Conservation (phyloP, 2,113 vertebrate species). For the Centropus bengalensis region DNA sequence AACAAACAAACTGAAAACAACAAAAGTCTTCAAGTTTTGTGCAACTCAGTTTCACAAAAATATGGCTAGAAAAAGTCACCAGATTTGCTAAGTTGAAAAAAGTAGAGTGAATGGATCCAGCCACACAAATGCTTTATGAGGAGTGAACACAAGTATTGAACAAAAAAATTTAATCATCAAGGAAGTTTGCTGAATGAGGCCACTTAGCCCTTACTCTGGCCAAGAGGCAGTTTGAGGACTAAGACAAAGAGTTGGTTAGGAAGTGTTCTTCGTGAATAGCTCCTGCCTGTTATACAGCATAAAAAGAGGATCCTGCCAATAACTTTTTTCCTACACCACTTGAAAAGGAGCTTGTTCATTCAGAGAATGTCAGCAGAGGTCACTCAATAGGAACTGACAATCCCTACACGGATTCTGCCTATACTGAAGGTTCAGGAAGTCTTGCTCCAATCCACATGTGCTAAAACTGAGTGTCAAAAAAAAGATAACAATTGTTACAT, state of each 20-base stretch:
- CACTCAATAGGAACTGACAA: neutral
- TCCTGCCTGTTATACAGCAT: neutral
- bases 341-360: neutral
- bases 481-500: neutral
- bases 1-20: neutral
- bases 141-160: neutral
- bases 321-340: fast-evolving
- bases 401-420: neutral
- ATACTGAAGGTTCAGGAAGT: neutral
- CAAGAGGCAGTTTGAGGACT: neutral
- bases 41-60: neutral
- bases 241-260: neutral
- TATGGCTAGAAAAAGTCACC: neutral
- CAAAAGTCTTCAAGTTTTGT: neutral
- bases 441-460: neutral
- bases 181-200: neutral
- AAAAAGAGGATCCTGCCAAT: neutral
- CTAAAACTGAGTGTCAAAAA: neutral
- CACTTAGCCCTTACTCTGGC: neutral
- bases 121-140: neutral
- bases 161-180: neutral
- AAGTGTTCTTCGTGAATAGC: neutral
- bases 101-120: neutral
- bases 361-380: neutral
- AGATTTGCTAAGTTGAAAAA: neutral